These are phyloP conservation scores for Barypeithes pellucidus DNA, from an alignment of 2,888 invertebrate genomes.

Conservation along the genomic window DNA sequence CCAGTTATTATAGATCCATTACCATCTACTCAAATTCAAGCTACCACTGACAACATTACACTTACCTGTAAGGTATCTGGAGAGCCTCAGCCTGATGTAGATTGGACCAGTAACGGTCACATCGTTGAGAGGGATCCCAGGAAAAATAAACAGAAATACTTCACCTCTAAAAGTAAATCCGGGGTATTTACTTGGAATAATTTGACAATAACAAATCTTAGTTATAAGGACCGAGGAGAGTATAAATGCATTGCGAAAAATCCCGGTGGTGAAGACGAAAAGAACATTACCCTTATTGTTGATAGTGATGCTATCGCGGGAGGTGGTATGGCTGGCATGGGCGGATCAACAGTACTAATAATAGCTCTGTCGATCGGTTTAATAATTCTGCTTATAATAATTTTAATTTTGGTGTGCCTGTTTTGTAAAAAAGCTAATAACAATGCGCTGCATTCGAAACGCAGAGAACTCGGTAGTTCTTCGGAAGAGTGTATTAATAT, in stretches of 20 bases:
- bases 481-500: conserved; percentile 78
- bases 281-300: conserved; percentile 79
- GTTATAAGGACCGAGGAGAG: conserved; percentile 72
- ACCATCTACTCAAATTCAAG: conserved; percentile 76
- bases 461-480: conserved; percentile 63
- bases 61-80: conserved; percentile 76
- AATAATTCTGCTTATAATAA: conserved; percentile 70
- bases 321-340: conserved; percentile 55
- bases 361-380: conserved; percentile 71
- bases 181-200: conserved; percentile 74
- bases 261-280: conserved; percentile 85
- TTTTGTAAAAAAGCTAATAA: conserved; percentile 64
- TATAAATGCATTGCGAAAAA: conserved; percentile 86
- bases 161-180: conserved; percentile 61
- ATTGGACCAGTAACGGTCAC: conserved; percentile 81
- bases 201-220: conserved; percentile 72
- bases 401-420: conserved; percentile 69
- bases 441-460: conserved; percentile 60
- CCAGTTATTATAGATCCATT: conserved; percentile 83
- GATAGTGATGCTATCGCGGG: conserved; percentile 63
- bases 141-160: conserved; percentile 70
- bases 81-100: conserved; percentile 83
- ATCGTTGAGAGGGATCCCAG: conserved; percentile 74
- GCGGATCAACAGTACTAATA: conserved; percentile 70
- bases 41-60: conserved; percentile 78